Conservation (phyloP, 2,797 vertebrate genomes). For the Gorsachius magnificus region DNA sequence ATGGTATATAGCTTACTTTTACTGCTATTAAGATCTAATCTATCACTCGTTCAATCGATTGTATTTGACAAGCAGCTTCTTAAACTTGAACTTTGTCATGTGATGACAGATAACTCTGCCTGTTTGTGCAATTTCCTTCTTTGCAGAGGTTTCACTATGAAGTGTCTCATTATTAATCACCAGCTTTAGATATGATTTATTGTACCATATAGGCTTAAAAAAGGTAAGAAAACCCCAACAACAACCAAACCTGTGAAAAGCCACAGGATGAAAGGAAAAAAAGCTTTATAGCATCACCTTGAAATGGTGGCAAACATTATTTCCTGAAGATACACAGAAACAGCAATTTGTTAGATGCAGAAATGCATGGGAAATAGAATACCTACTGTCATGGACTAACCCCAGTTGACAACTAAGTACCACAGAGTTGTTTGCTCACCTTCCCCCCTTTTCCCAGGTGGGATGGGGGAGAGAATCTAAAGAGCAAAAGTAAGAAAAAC, state of each 20-base stretch:
- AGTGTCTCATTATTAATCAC: conserved; percentile 81
- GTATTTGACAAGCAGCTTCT: conserved; percentile 81
- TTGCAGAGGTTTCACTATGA: conserved; percentile 66
- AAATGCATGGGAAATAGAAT: neutral
- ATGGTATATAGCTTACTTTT: conserved; percentile 77
- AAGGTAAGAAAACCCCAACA: neutral
- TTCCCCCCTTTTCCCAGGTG: no score
- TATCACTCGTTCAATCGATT: conserved; percentile 78
- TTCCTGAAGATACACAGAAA: neutral
- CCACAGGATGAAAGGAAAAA: neutral
- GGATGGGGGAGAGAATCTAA: no score
- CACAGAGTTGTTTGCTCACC: no score
- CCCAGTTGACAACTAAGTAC: no score
- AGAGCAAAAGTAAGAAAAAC: no score
- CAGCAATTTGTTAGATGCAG: neutral
- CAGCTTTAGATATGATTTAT: conserved; percentile 75
- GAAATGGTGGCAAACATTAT: neutral
- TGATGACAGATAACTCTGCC: conserved; percentile 79
- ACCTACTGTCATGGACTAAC: neutral
- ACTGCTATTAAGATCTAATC: conserved; percentile 81
- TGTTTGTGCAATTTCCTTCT: conserved; percentile 79
- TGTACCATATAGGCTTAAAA: neutral
- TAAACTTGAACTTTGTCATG: conserved; percentile 82
- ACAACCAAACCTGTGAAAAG: neutral
- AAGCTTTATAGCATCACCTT: neutral